These are phyloP conservation scores for Mormyrus lacerda DNA, from an alignment of 2,113 vertebrate species.

Conservation along the genomic window DNA sequence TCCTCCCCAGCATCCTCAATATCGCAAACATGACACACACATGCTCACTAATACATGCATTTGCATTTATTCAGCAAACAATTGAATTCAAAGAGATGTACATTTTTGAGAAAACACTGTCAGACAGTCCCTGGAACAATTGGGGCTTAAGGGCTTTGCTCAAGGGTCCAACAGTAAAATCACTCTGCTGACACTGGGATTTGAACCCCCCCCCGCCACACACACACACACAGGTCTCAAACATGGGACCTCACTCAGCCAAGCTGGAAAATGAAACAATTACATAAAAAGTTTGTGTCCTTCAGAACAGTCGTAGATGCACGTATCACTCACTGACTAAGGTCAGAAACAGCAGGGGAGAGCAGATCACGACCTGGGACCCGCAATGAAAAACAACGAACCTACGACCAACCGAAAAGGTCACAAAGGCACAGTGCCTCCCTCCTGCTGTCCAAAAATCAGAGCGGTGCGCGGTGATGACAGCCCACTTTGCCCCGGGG, in stretches of 20 bases:
- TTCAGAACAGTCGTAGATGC: neutral
- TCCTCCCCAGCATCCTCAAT: neutral
- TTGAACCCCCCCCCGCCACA: neutral
- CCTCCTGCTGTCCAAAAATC: neutral
- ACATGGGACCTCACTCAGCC: neutral
- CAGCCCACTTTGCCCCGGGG: neutral
- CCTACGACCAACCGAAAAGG: neutral
- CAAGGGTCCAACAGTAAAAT: neutral
- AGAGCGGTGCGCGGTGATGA: neutral
- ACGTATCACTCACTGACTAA: neutral
- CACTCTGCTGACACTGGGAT: neutral
- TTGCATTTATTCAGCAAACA: neutral
- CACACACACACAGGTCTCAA: too few species aligned
- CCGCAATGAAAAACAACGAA: neutral
- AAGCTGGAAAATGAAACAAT: neutral
- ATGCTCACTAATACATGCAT: neutral
- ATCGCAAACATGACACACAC: neutral
- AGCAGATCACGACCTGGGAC: neutral
- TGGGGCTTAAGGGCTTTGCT: neutral
- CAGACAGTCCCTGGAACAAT: neutral
- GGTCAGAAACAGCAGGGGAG: neutral
- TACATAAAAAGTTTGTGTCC: neutral
- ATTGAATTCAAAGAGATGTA: neutral
- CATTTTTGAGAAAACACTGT: neutral
- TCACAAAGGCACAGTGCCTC: neutral